Evolutionary conservation across 2,888 invertebrate species (phyloP).

Genomic region (Hylaea fasciaria): DNA sequence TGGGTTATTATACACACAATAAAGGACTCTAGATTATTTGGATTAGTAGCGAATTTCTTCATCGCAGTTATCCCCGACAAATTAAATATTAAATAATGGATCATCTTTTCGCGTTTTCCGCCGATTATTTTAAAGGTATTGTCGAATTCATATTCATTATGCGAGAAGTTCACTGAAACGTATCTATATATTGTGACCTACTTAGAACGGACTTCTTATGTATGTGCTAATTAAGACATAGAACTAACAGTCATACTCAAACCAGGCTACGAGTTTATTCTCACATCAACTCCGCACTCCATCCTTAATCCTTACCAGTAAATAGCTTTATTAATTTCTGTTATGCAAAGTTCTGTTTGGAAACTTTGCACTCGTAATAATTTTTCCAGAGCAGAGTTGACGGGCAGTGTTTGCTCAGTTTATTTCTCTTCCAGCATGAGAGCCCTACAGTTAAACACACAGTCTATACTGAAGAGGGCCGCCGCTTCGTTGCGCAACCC

Average conservation of each 20-base stretch:
- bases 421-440: constrained; percentile 73
- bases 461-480: constrained; percentile 69
- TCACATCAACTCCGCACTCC: not conserved
- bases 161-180: too few species aligned
- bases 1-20: not conserved
- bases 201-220: too few species aligned
- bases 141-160: too few species aligned
- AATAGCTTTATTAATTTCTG: constrained; percentile 44
- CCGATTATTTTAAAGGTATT: too few species aligned
- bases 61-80: too few species aligned
- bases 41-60: too few species aligned
- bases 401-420: constrained; percentile 75
- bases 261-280: not conserved
- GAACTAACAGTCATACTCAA: too few species aligned
- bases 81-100: too few species aligned
- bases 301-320: not conserved
- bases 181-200: too few species aligned
- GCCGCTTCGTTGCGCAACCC: constrained; percentile 63
- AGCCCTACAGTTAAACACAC: constrained; percentile 73
- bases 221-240: too few species aligned
- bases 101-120: too few species aligned
- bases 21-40: too few species aligned
- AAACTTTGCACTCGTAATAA: constrained; percentile 65
- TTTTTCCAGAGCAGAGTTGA: constrained; percentile 62
- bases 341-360: constrained; percentile 54